Percentiles rank a stretch among this genome's conserved stretches.
Evolutionary conservation across 2,113 vertebrate species (phyloP).

Genomic region (Phylloscopus whistleri): DNA sequence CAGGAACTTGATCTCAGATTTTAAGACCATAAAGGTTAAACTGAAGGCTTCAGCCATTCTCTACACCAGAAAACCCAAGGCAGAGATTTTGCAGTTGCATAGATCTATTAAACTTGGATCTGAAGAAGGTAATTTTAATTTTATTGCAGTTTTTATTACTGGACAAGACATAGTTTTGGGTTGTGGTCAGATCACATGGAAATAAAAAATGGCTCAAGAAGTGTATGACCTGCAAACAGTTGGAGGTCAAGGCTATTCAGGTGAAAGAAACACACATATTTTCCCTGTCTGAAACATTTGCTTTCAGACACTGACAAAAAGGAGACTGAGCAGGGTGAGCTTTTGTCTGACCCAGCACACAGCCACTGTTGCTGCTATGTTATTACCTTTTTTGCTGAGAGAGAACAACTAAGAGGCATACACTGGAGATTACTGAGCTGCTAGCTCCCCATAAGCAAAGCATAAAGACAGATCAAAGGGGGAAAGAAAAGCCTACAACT

Average conservation of each 20-base stretch:
- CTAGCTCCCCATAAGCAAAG: neutral
- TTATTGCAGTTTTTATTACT: constrained; percentile 1
- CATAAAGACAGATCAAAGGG: neutral
- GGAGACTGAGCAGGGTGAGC: neutral
- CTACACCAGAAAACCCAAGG: constrained; percentile 53
- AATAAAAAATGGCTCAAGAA: neutral
- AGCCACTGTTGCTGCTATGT: neutral
- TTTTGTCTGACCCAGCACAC: neutral
- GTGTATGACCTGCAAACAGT: neutral
- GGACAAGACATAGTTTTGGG: neutral
- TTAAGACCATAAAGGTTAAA: constrained; percentile 35
- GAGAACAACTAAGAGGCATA: neutral
- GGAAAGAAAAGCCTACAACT: neutral
- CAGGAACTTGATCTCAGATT: constrained; percentile 15
- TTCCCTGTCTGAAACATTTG: neutral
- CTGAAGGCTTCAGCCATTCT: constrained; percentile 50
- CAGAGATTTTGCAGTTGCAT: constrained; percentile 24
- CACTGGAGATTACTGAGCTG: neutral
- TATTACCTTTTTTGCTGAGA: neutral
- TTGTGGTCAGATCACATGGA: neutral
- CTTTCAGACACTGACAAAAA: neutral
- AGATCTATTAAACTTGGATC: constrained; percentile 30
- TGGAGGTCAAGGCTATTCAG: neutral
- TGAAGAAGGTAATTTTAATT: constrained; percentile 47
- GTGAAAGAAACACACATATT: neutral